Conservation (phyloP, 1,140 invertebrate genomes). For the Littorina saxatilis region DNA sequence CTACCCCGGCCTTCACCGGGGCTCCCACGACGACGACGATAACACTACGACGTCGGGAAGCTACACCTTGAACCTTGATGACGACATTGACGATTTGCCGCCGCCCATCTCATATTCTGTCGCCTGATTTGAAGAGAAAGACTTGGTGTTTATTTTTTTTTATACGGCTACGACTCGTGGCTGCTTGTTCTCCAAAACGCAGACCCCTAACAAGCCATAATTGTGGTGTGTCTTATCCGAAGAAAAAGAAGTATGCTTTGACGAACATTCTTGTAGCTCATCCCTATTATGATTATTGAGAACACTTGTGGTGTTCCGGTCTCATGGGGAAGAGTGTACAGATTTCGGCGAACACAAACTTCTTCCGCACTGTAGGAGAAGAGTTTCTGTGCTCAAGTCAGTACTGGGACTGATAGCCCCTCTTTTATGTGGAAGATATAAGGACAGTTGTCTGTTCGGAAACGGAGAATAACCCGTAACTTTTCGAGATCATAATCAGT, state of each 20-base stretch:
- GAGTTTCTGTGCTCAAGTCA: no score
- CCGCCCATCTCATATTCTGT: slow-evolving; percentile 30
- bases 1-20: slow-evolving; percentile 28
- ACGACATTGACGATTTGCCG: slow-evolving; percentile 37
- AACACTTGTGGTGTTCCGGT: no score
- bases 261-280: not conserved
- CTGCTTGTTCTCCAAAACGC: no score
- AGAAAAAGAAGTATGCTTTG: not conserved
- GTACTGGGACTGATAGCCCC: no score
- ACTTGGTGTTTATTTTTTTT: not conserved
- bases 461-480: no score
- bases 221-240: not conserved
- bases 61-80: slow-evolving; percentile 49
- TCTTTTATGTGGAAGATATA: no score
- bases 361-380: no score
- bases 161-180: not conserved
- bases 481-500: no score
- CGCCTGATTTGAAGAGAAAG: not conserved
- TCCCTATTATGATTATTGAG: no score
- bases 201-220: not conserved
- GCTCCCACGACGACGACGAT: slow-evolving; percentile 52
- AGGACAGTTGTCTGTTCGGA: no score
- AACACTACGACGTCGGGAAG: slow-evolving; percentile 58
- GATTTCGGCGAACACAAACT: no score
- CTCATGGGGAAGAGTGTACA: no score